phyloP scores from a whole-genome alignment of 1,140 invertebrate species.

The Diprion similis region DNA sequence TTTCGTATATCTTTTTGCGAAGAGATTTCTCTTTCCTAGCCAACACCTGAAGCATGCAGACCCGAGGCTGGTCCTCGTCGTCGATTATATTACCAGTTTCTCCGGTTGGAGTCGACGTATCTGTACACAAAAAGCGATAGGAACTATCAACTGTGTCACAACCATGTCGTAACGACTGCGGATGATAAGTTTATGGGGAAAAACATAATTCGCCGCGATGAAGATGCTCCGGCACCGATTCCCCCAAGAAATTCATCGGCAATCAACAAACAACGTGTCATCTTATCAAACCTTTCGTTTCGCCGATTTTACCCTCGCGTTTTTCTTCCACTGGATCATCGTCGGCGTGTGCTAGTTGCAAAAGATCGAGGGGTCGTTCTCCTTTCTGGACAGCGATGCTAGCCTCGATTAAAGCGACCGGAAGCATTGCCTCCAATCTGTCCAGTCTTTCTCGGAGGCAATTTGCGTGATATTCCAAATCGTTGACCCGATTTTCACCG shows the following conservation, averaged over 20 bases:
- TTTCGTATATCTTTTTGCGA: slow-evolving; percentile 23
- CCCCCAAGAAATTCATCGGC: too few relatives aligned
- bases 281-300: too few relatives aligned
- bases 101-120: neutral
- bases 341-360: neutral
- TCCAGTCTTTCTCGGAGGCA: slow-evolving; percentile 6
- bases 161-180: too few relatives aligned
- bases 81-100: neutral
- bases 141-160: too few relatives aligned
- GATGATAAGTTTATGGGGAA: too few relatives aligned
- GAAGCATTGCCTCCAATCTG: slow-evolving; percentile 7
- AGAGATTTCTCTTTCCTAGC: slow-evolving; percentile 22
- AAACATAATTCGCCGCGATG: too few relatives aligned
- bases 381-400: slow-evolving; percentile 3
- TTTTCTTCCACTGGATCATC: neutral
- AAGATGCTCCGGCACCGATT: too few relatives aligned
- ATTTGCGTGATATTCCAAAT: slow-evolving; percentile 14
- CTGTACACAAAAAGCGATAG: too few relatives aligned
- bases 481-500: slow-evolving; percentile 8
- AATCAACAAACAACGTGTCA: too few relatives aligned
- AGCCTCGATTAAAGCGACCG: neutral
- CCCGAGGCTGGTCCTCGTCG: neutral
- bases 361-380: neutral
- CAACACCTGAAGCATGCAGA: slow-evolving; percentile 9
- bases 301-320: neutral